Evolutionary conservation across 2,113 vertebrate species (phyloP).

Genomic region (Jaculus jaculus): DNA sequence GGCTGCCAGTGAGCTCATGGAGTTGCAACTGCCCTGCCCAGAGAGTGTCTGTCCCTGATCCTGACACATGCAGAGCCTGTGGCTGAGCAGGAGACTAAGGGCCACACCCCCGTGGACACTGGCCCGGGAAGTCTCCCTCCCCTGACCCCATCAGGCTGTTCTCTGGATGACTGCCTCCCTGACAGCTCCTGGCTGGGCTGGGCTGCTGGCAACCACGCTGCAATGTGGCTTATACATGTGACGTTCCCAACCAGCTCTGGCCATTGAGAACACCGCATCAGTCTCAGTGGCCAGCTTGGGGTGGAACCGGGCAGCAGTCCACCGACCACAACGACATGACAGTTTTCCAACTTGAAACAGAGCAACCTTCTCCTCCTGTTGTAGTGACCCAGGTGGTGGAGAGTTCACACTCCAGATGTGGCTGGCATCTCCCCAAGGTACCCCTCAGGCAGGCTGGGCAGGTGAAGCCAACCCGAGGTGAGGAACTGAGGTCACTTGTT

Average conservation of each 20-base stretch:
- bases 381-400: not conserved
- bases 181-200: not conserved
- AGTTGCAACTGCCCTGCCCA: not conserved
- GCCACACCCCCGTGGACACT: not conserved
- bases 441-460: not conserved
- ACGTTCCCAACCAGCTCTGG: not conserved
- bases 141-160: not conserved
- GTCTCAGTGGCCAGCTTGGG: not conserved
- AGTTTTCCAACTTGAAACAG: slow-evolving; percentile 41
- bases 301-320: not conserved
- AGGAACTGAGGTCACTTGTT: not conserved
- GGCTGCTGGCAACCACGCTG: not conserved
- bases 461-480: not conserved
- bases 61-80: not conserved
- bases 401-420: slow-evolving; percentile 10
- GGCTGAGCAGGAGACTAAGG: not conserved
- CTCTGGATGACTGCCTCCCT: not conserved
- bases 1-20: not conserved
- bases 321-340: not conserved
- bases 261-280: not conserved
- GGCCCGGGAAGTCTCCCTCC: not conserved
- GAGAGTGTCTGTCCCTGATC: not conserved
- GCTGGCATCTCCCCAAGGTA: not conserved
- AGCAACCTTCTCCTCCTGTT: slow-evolving; percentile 18
- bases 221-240: not conserved